phyloP scores from a whole-genome alignment of 2,797 vertebrate species.

The Hydrophis major region DNA sequence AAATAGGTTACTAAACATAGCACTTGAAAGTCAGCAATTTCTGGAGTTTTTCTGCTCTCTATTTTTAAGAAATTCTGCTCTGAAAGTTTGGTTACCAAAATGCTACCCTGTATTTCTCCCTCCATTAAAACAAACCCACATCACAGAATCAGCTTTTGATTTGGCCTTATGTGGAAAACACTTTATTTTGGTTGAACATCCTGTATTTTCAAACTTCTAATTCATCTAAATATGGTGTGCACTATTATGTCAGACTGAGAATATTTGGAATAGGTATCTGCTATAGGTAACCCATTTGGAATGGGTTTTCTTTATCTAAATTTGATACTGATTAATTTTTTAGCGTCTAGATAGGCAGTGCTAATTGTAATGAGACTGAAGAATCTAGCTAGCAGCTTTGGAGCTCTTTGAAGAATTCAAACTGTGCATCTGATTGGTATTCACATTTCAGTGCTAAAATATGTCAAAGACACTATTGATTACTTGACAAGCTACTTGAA shows the following conservation, averaged over 20 bases:
- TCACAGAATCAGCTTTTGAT: not conserved
- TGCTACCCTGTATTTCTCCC: not conserved
- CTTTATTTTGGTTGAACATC: not conserved
- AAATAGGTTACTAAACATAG: not conserved
- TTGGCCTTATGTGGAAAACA: not conserved
- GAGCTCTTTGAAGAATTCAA: slow-evolving; percentile 20
- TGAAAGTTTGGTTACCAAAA: not conserved
- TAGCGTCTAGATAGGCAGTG: not conserved
- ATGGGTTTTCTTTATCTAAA: not conserved
- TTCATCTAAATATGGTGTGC: not conserved
- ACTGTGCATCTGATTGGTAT: slow-evolving; percentile 10
- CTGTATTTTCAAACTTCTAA: not conserved
- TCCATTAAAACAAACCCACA: not conserved
- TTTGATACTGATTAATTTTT: not conserved
- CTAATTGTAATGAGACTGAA: not conserved
- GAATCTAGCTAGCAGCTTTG: not conserved
- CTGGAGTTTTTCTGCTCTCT: not conserved
- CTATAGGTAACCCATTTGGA: not conserved
- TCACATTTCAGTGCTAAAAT: slow-evolving; percentile 11
- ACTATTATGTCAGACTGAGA: not conserved
- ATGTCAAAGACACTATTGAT: not conserved
- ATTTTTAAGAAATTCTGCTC: not conserved
- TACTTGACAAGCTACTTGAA: not conserved
- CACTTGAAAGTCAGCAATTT: not conserved
- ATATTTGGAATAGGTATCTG: not conserved